These are phyloP conservation scores for Drosophila kurseongensis DNA, from an alignment of 1,140 invertebrate species.

Conservation along the genomic window DNA sequence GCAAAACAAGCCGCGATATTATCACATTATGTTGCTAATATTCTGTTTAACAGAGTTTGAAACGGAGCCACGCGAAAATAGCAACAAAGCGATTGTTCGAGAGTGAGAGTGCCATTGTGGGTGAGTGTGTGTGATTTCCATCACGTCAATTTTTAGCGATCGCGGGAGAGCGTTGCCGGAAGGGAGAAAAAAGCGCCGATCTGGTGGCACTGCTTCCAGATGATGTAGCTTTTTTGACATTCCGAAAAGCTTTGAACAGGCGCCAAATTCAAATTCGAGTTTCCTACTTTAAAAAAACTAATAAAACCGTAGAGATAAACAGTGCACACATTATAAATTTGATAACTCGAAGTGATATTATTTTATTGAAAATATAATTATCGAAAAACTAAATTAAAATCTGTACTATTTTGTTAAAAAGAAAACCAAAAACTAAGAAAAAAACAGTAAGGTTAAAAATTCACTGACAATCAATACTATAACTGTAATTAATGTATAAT, in stretches of 20 bases:
- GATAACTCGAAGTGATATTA: too few species aligned
- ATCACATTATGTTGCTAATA: slow-evolving; percentile 45
- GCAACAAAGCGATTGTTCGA: slow-evolving; percentile 54
- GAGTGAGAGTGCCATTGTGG: slow-evolving; percentile 48
- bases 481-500: too few species aligned
- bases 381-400: too few species aligned
- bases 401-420: too few species aligned
- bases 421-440: too few species aligned
- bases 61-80: slow-evolving; percentile 47
- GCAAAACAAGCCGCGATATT: slow-evolving; percentile 19
- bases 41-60: slow-evolving; percentile 29
- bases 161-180: slow-evolving; percentile 38
- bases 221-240: slow-evolving; percentile 5
- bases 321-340: too few species aligned
- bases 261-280: slow-evolving; percentile 12
- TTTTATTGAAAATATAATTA: too few species aligned
- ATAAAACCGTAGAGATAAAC: too few species aligned
- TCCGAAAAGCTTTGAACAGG: slow-evolving; percentile 17
- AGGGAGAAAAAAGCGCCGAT: background rate
- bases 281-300: background rate
- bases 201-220: slow-evolving; percentile 21
- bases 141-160: slow-evolving; percentile 64
- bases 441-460: too few species aligned
- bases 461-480: too few species aligned
- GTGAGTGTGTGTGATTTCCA: slow-evolving; percentile 31